Base-by-base conservation (phyloP, 2,797 vertebrate species). In the Morelia viridis region DNA sequence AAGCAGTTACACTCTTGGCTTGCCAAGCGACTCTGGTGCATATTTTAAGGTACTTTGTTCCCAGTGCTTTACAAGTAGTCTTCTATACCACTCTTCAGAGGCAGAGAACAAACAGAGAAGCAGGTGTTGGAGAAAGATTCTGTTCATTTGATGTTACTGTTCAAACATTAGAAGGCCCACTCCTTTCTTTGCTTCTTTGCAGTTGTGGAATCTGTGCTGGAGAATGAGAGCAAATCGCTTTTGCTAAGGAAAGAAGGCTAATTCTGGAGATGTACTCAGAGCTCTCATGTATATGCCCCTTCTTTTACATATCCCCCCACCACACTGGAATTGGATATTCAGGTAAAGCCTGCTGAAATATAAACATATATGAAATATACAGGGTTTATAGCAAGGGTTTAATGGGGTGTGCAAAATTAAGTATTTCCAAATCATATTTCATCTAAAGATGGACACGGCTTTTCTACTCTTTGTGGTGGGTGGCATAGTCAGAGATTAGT, bases 51-150 rank as follows among this genome's bases (percentile, higher is more conserved):
- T 22, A 5, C 22, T 26, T 88, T 88, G 4, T 89, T 76, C 62
- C 56, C 56, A 60, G 11, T 85, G 76, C 58, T 86, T 89, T 76
- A 76, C 24, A 85, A 60, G 61, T 19, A 60, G 26, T 62, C 24
- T 93, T 85, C 56, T 64, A 53, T 46, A 76, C 71, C 22, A 7
- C 19, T 53, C 9, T 35, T 89, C 62, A 86, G 64, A 57, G 57
- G 10, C 90, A 91, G 80, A 89, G 64, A 91, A 89, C 57, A 86
- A 91, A 91, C 28, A 85, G 71, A 84, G 17, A 58, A 64, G 13
- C 53, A 68, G 56, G 31, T 57, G 60, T 22, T 41, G 31, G 85
- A n/a, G 28, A 50, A 89, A 85, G 5, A 35, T 89, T 89, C 76
- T 26, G 6, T 62, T 80, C 46, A 41, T 91, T 91, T 80, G 71